Base-by-base conservation (phyloP, 2,888 invertebrate species). In the Noctua janthina region DNA sequence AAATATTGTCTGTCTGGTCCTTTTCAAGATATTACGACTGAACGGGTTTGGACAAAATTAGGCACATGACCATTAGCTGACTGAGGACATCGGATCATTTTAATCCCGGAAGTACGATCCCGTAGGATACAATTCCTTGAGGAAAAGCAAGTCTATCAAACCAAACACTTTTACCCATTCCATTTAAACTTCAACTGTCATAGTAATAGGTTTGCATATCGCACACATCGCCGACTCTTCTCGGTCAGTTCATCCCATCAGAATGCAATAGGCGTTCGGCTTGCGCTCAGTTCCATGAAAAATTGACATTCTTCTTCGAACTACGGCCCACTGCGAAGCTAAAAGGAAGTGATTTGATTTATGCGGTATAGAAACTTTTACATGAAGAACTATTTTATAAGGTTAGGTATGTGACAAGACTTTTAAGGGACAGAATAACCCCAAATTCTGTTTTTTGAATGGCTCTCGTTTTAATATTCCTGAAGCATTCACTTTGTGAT, bases 261-360 rank as follows among this genome's bases (percentile, higher is more conserved):
- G 87, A 84, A 86, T 87, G 84, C 86, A 79, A 84, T 69, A 76
- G 62, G 79, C 70, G 79, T 39, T n/a, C 80, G 59, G 49, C 66
- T 46, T 76, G 66, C 70, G 73, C 59, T 78, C 49, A 68, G 43
- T 64, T 77, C 81, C 62, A 54, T 83, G 81, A 86, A 86, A 84
- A 84, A 79, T 87, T 86, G 69, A 75, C 84, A 86, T 86, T 86
- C 78, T 87, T 84, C 72, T 68, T 69, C 70, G 59, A 78, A 86
- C 73, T 76, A 76, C 15, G 67, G 76, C 70, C 51, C 74, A 73
- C 64, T 68, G 73, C 29, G 56, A 43, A 76, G 54, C 71, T 76
- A 70, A 76, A 78, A 76, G 51, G 79, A 78, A 81, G 29, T 62
- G 74, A 76, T 85, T 79, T 67, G 68, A 82, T 79, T 73, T 73